phyloP scores from a whole-genome alignment of 2,888 invertebrate genomes.

The Strigamia maritima region DNA sequence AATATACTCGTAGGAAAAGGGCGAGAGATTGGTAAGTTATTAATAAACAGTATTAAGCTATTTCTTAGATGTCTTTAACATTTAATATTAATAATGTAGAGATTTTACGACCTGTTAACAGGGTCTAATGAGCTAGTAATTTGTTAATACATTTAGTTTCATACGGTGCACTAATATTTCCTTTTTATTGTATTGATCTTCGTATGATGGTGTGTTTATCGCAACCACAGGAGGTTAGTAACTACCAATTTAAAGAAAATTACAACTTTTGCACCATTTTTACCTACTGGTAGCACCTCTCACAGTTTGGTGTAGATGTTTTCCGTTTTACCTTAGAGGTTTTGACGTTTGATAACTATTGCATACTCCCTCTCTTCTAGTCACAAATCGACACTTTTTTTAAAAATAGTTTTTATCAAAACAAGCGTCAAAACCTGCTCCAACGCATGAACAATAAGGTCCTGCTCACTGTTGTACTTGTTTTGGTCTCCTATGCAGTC shows the following conservation, averaged over 20 bases:
- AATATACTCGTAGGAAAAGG: conserved; percentile 66
- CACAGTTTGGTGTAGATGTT: conserved; percentile 29
- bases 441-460: conserved; percentile 5
- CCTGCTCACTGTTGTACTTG: neutral
- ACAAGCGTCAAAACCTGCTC: neutral
- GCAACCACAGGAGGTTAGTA: conserved; percentile 36
- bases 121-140: neutral
- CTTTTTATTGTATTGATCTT: conserved; percentile 8
- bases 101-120: no score
- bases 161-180: conserved; percentile 28
- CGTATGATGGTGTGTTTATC: conserved; percentile 26
- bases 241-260: neutral
- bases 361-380: neutral
- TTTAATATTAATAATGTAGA: neutral
- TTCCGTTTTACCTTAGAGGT: neutral
- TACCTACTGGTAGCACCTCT: neutral
- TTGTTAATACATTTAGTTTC: neutral
- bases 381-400: neutral
- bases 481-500: neutral
- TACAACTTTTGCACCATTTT: conserved; percentile 15
- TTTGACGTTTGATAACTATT: neutral
- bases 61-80: neutral
- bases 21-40: conserved; percentile 61
- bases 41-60: neutral
- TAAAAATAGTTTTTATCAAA: no score